These are phyloP conservation scores for Cetoscarus ocellatus DNA, from an alignment of 2,797 vertebrate species.

Conservation along the genomic window DNA sequence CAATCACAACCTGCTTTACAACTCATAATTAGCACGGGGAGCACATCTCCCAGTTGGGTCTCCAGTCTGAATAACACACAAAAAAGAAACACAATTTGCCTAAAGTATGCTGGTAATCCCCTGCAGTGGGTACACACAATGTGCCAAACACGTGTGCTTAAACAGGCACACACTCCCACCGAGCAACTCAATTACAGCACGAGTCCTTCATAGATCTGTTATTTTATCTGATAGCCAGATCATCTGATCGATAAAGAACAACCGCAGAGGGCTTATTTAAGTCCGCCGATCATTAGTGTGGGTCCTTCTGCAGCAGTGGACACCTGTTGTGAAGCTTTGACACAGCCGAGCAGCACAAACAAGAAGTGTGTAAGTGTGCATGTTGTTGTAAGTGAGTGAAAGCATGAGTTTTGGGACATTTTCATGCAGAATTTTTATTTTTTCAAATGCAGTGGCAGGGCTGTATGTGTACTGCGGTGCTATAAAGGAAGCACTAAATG, in stretches of 20 bases:
- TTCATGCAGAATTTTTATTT: too few species aligned
- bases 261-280: slow-evolving; percentile 78
- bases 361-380: neutral
- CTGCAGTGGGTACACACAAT: slow-evolving; percentile 9
- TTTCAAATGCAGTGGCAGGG: too few species aligned
- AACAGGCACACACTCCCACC: slow-evolving; percentile 29
- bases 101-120: slow-evolving; percentile 53
- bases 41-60: slow-evolving; percentile 64
- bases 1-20: slow-evolving; percentile 75
- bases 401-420: too few species aligned
- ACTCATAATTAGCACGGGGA: slow-evolving; percentile 78
- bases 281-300: slow-evolving; percentile 71
- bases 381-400: neutral
- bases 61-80: slow-evolving; percentile 23
- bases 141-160: slow-evolving; percentile 19
- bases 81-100: slow-evolving; percentile 35
- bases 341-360: slow-evolving; percentile 46
- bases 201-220: slow-evolving; percentile 78
- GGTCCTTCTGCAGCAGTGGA: slow-evolving; percentile 54
- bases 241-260: slow-evolving; percentile 77
- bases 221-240: slow-evolving; percentile 79
- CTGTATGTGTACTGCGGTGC: too few species aligned
- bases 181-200: slow-evolving; percentile 76
- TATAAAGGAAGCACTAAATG: too few species aligned
- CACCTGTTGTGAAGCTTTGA: slow-evolving; percentile 64